A percentile compares a stretch with the other conserved stretches of the same genome.
Evolutionary conservation across 2,113 vertebrate genomes (phyloP).

Genomic region (Todiramphus chloris): DNA sequence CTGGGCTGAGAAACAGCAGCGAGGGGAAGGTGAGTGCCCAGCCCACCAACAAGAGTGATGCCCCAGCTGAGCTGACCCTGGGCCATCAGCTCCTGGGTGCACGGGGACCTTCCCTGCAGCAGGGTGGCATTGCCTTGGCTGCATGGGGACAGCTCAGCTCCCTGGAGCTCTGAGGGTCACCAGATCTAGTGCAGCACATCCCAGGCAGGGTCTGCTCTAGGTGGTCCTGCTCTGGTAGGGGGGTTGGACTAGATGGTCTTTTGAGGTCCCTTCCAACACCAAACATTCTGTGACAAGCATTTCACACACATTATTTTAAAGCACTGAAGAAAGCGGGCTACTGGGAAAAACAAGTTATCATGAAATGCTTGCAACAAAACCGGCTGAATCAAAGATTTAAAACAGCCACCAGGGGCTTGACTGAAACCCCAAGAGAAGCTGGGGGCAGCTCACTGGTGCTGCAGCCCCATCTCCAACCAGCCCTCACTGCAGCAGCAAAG

Average conservation of each 20-base stretch:
- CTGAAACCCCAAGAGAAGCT: too few relatives aligned
- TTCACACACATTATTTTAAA: not conserved
- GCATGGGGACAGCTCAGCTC: fast-evolving
- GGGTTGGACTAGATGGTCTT: too few relatives aligned
- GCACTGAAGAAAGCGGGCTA: not conserved
- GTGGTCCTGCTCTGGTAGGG: too few relatives aligned
- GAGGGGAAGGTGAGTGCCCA: fast-evolving
- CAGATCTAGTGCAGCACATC: fast-evolving
- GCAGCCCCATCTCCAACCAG: not conserved
- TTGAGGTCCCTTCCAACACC: too few relatives aligned
- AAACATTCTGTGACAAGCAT: too few relatives aligned
- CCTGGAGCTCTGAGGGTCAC: not conserved
- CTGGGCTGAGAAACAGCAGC: not conserved
- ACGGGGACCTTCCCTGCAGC: fast-evolving
- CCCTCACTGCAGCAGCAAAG: not conserved
- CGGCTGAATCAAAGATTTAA: not conserved
- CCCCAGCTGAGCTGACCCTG: fast-evolving
- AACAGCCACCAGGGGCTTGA: not conserved
- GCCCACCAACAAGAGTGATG: fast-evolving
- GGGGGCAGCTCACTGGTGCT: fast-evolving
- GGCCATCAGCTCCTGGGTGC: fast-evolving
- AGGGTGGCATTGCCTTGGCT: fast-evolving
- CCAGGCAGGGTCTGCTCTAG: not conserved
- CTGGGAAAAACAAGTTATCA: not conserved
- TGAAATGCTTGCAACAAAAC: not conserved